Evolutionary conservation across 2,888 invertebrate genomes (phyloP).

Genomic region (Ornithoptera alexandrae): DNA sequence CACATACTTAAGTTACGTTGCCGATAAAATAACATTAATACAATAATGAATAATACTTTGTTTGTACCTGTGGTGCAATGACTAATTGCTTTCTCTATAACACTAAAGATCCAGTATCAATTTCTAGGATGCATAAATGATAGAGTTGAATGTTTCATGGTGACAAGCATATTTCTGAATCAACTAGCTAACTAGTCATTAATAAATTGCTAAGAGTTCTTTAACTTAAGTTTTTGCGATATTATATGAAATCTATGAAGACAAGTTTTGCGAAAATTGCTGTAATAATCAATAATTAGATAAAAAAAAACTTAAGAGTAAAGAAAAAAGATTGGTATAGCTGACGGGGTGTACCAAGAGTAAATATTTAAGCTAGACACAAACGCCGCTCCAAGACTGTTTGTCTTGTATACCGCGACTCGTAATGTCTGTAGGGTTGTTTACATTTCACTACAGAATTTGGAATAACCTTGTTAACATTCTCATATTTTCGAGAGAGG

Average conservation of each 20-base stretch:
- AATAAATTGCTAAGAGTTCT: too few species aligned
- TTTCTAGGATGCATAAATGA: too few species aligned
- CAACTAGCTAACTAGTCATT: too few species aligned
- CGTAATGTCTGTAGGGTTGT: slow-evolving; percentile 66
- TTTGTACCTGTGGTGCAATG: too few species aligned
- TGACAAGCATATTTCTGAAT: too few species aligned
- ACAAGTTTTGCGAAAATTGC: neutral
- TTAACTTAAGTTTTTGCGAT: neutral
- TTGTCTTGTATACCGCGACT: slow-evolving; percentile 67
- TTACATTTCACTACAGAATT: slow-evolving; percentile 65
- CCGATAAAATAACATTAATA: too few species aligned
- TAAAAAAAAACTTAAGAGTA: neutral
- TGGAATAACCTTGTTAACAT: slow-evolving; percentile 65
- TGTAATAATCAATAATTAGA: neutral
- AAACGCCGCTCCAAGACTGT: slow-evolving; percentile 56
- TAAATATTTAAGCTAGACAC: slow-evolving; percentile 66
- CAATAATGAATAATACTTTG: too few species aligned
- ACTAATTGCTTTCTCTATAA: too few species aligned
- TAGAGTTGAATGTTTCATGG: too few species aligned
- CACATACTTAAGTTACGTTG: too few species aligned
- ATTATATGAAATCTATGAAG: neutral
- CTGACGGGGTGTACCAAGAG: slow-evolving; percentile 44
- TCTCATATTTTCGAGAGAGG: slow-evolving; percentile 41
- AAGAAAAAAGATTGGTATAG: slow-evolving; percentile 25
- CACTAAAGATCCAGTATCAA: too few species aligned